A percentile compares a stretch with the other conserved stretches of the same genome.
These are phyloP conservation scores for Apotomis capreana DNA, from an alignment of 2,888 invertebrate genomes.

Conservation along the genomic window DNA sequence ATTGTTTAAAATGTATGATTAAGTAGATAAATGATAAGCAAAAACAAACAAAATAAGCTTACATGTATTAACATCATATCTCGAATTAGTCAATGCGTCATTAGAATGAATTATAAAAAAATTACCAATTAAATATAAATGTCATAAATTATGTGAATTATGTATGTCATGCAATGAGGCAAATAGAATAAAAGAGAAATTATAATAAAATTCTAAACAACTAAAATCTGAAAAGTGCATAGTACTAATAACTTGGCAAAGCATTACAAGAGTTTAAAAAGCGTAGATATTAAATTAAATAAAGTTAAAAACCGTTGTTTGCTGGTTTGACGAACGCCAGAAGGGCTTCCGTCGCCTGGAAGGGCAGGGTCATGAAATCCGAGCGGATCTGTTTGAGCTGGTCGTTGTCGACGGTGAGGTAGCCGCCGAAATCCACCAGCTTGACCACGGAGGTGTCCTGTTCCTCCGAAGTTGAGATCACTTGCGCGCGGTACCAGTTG, in stretches of 20 bases:
- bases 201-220: neutral
- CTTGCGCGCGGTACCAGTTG: conserved; percentile 95
- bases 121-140: neutral
- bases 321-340: conserved; percentile 94
- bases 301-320: conserved; percentile 82
- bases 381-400: conserved; percentile 95
- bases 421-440: conserved; percentile 98
- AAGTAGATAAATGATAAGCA: conserved; percentile 2
- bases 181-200: neutral
- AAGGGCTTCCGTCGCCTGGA: conserved; percentile 98
- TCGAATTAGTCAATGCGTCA: conserved; percentile 16
- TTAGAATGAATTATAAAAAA: neutral
- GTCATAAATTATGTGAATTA: conserved; percentile 4
- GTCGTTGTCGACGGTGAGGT: conserved; percentile 88
- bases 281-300: conserved; percentile 18
- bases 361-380: conserved; percentile 97
- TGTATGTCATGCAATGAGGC: neutral
- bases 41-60: conserved; percentile 13
- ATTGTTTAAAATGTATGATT: neutral
- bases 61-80: conserved; percentile 1
- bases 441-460: conserved; percentile 90
- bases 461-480: conserved; percentile 87
- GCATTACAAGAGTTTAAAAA: too few relatives aligned
- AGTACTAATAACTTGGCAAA: neutral
- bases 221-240: neutral